These are phyloP conservation scores for Crax fasciolata DNA, from an alignment of 2,797 vertebrate genomes.

Conservation along the genomic window DNA sequence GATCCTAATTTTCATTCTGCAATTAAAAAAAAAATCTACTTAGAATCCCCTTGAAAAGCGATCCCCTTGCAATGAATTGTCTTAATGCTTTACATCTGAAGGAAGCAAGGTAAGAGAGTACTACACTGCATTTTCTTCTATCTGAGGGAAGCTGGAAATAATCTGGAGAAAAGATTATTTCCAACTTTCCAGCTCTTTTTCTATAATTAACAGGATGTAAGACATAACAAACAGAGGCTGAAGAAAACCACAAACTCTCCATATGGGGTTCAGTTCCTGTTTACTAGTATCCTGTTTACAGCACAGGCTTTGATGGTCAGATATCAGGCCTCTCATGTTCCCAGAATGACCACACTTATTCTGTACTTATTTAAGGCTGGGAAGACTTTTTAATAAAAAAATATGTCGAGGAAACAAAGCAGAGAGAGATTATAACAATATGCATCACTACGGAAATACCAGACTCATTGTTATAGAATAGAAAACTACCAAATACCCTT, in stretches of 20 bases:
- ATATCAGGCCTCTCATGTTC: conserved; percentile 73
- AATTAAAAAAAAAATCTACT: conserved; percentile 26
- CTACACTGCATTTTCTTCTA: conserved; percentile 49
- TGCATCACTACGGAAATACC: conserved; percentile 48
- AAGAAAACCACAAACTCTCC: conserved; percentile 82
- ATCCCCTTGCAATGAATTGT: conserved; percentile 51
- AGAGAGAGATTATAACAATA: conserved; percentile 59
- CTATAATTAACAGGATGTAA: conserved; percentile 79
- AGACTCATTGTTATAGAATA: conserved; percentile 41
- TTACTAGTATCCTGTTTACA: conserved; percentile 87
- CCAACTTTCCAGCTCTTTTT: conserved; percentile 79
- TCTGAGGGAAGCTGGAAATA: conserved; percentile 71
- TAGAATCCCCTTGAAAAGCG: conserved; percentile 69
- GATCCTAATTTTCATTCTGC: conserved; percentile 48
- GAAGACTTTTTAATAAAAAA: conserved; percentile 76
- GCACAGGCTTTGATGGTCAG: conserved; percentile 76
- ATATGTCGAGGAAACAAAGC: conserved; percentile 74
- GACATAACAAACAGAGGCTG: conserved; percentile 80
- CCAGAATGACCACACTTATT: conserved; percentile 66
- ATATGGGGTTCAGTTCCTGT: conserved; percentile 81
- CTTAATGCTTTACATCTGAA: conserved; percentile 76
- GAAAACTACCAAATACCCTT: conserved; percentile 16
- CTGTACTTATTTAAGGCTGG: conserved; percentile 69
- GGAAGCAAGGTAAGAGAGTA: conserved; percentile 64
- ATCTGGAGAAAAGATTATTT: conserved; percentile 77